Percentiles rank a stretch among this genome's conserved stretches.
Conservation (phyloP, 2,797 vertebrate species). For the Sus cebifrons region DNA sequence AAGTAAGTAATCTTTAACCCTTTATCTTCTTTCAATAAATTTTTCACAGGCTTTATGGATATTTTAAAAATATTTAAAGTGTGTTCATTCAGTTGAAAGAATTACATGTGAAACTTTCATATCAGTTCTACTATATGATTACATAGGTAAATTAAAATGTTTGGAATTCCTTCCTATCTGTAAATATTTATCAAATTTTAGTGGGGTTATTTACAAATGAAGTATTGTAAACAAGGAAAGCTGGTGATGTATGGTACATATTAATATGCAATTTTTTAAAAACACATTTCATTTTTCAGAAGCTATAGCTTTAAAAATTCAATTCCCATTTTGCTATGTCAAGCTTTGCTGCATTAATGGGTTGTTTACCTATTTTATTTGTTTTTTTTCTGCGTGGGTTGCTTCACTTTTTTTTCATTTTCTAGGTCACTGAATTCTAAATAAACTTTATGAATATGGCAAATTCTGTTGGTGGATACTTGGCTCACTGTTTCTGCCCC, state of each 20-base stretch:
- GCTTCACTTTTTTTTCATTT: slow-evolving; percentile 72
- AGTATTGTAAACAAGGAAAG: background rate
- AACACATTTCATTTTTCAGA: slow-evolving; percentile 21
- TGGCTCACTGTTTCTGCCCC: background rate
- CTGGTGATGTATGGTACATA: background rate
- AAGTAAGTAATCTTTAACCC: background rate
- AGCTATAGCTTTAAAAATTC: slow-evolving; percentile 21
- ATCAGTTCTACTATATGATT: background rate
- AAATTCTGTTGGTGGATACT: background rate
- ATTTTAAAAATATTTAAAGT: background rate
- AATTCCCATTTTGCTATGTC: slow-evolving; percentile 8
- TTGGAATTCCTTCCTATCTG: background rate
- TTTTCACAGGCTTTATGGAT: background rate
- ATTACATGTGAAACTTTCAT: background rate
- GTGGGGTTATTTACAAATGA: background rate
- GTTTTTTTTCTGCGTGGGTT: slow-evolving; percentile 30
- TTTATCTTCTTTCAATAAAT: background rate
- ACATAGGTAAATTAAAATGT: slow-evolving; percentile 8
- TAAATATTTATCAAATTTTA: background rate
- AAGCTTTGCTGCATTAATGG: slow-evolving; percentile 61
- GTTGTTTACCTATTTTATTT: slow-evolving; percentile 5
- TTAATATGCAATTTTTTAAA: slow-evolving; percentile 29
- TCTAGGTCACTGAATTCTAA: slow-evolving; percentile 79
- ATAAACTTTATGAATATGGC: slow-evolving; percentile 68
- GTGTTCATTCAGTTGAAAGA: background rate